phyloP scores from a whole-genome alignment of 92 coral and sea anemone species.

The Scolanthus callimorphus region DNA sequence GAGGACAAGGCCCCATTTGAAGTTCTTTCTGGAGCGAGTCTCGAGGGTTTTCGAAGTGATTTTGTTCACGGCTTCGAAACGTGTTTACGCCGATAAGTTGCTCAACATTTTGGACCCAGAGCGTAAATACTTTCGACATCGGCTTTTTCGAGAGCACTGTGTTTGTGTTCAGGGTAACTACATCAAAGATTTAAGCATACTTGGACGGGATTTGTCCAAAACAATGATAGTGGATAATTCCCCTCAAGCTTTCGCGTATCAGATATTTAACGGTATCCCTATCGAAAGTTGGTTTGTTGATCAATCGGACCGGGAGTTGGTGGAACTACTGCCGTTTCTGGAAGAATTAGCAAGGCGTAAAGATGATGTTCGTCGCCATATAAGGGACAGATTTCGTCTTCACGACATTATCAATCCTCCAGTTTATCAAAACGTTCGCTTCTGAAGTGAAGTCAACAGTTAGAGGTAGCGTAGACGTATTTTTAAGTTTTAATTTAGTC shows the following conservation, averaged over 20 bases:
- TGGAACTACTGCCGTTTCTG: conserved; percentile 90
- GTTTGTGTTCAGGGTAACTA: conserved; percentile 98
- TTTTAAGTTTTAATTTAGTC: too few species aligned
- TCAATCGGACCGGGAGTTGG: conserved; percentile 81
- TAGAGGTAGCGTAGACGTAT: conserved; percentile 1
- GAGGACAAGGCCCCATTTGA: conserved; percentile 93
- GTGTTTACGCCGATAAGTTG: conserved; percentile 97
- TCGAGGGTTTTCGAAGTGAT: conserved; percentile 91
- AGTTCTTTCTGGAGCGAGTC: conserved; percentile 86
- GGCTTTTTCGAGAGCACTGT: conserved; percentile 98
- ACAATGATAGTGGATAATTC: conserved; percentile 99
- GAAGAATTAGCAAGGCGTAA: conserved; percentile 83
- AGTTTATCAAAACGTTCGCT: conserved; percentile 16
- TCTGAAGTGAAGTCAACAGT: not conserved
- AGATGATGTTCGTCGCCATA: conserved; percentile 92
- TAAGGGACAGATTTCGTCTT: conserved; percentile 98
- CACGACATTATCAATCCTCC: conserved; percentile 74
- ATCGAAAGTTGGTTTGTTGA: conserved; percentile 99
- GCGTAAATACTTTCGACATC: conserved; percentile 88
- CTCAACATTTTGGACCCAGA: conserved; percentile 95
- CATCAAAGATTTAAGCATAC: conserved; percentile 92
- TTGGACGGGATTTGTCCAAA: conserved; percentile 97
- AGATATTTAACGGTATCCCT: conserved; percentile 96
- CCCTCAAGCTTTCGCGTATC: conserved; percentile 99
- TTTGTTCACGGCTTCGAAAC: conserved; percentile 96